These are phyloP conservation scores for Pomacea maculata DNA, from an alignment of 1,140 invertebrate genomes.

Conservation along the genomic window DNA sequence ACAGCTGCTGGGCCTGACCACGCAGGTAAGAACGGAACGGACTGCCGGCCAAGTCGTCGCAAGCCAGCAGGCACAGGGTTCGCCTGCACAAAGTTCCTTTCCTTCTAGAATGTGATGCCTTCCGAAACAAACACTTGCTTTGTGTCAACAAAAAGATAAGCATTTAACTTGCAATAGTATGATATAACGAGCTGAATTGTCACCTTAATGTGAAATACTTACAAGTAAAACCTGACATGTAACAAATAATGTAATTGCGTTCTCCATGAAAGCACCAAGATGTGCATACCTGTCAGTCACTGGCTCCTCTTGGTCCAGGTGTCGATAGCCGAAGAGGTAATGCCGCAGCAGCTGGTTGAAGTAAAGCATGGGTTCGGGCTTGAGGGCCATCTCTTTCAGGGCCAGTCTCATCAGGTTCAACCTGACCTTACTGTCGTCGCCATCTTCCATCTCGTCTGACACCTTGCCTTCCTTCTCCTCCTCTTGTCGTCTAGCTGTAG, in stretches of 20 bases:
- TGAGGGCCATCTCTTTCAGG: constrained; percentile 3
- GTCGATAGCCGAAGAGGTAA: constrained; percentile 17
- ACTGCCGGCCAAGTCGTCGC: constrained; percentile 4
- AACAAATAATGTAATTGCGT: no score
- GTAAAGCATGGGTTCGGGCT: not conserved
- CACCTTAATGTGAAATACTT: no score
- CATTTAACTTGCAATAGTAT: no score
- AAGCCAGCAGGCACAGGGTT: constrained; percentile 17
- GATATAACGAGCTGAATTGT: no score
- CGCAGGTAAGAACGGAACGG: constrained; percentile 9
- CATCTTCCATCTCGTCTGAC: not conserved
- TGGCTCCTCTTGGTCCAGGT: not conserved
- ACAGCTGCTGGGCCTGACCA: not conserved
- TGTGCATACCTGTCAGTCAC: constrained; percentile 16
- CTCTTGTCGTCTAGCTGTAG: no score
- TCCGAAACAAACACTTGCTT: no score
- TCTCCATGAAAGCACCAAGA: no score
- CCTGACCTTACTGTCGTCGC: not conserved
- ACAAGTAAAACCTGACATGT: no score
- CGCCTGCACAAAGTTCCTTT: not conserved
- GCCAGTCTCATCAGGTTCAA: not conserved
- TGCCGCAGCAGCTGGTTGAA: not conserved
- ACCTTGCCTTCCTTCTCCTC: no score
- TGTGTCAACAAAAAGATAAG: not conserved
- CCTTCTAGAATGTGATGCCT: no score